Percentiles rank a stretch among this genome's conserved stretches.
Conservation (phyloP, 2,888 invertebrate species). For the Carcina quercana region DNA sequence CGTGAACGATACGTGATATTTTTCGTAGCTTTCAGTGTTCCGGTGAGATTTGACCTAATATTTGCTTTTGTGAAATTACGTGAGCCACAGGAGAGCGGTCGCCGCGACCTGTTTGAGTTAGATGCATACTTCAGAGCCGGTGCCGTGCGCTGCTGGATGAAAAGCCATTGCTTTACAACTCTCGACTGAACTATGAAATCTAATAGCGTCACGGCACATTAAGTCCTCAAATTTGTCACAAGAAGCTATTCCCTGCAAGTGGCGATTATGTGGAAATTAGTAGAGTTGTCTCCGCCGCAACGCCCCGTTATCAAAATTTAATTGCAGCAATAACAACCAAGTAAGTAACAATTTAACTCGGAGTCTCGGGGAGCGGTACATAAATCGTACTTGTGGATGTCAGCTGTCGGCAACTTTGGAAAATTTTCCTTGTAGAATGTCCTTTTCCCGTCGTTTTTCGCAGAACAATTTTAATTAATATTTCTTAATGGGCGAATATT, state of each 20-base stretch:
- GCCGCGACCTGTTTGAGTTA: constrained; percentile 63
- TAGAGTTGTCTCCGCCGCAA: constrained; percentile 27
- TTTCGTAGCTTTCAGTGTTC: constrained; percentile 50
- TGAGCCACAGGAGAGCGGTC: constrained; percentile 41
- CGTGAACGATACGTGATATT: constrained; percentile 42
- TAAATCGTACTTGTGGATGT: constrained; percentile 69
- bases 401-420: constrained; percentile 66
- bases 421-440: constrained; percentile 69
- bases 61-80: constrained; percentile 65
- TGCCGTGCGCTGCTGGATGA: constrained; percentile 11
- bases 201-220: constrained; percentile 8
- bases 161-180: constrained; percentile 10
- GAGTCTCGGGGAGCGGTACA: constrained; percentile 48
- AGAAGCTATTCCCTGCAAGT: constrained; percentile 8
- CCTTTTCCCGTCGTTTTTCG: constrained; percentile 61
- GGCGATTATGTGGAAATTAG: constrained; percentile 10
- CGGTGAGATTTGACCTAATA: constrained; percentile 60
- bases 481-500: constrained; percentile 45
- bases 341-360: constrained; percentile 65
- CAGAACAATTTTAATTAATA: constrained; percentile 67
- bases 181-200: constrained; percentile 1
- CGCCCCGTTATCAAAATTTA: constrained; percentile 55
- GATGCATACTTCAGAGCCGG: constrained; percentile 63
- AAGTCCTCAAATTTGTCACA: constrained; percentile 5
- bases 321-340: constrained; percentile 64